phyloP scores from a whole-genome alignment of 1,140 invertebrate species.

The Charaxes varanes region DNA sequence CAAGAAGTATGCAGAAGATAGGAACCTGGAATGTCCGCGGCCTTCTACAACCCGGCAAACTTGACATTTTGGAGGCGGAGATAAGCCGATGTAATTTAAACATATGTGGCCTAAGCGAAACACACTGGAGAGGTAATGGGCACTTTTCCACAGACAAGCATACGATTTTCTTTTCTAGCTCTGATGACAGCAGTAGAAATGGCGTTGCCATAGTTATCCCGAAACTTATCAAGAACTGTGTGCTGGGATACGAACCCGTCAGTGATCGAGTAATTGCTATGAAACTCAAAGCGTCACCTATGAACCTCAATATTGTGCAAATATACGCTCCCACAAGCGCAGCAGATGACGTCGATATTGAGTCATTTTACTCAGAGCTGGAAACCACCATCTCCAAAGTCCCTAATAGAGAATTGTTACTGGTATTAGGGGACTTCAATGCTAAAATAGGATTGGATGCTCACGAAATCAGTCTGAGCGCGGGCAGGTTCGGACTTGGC shows the following conservation, averaged over 20 bases:
- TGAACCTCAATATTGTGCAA: slow-evolving; percentile 16
- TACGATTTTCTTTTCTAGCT: slow-evolving; percentile 9
- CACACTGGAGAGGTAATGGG: slow-evolving; percentile 9
- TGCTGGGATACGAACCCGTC: slow-evolving; percentile 16
- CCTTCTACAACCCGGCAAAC: slow-evolving; percentile 2
- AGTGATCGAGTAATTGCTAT: slow-evolving; percentile 11
- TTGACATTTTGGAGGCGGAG: slow-evolving; percentile 2
- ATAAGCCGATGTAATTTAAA: slow-evolving; percentile 9
- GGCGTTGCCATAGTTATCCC: slow-evolving; percentile 3
- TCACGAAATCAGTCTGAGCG: slow-evolving; percentile 5
- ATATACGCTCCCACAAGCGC: slow-evolving; percentile 20
- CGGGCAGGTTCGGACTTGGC: slow-evolving; percentile 17
- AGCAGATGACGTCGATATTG: slow-evolving; percentile 7
- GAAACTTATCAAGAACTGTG: slow-evolving; percentile 5
- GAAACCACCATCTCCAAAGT: slow-evolving; percentile 12
- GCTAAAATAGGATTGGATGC: slow-evolving; percentile 20
- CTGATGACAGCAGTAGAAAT: slow-evolving; percentile 3
- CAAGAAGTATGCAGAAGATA: slow-evolving; percentile 6
- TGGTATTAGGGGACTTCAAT: slow-evolving; percentile 22
- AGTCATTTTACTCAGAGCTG: slow-evolving; percentile 20
- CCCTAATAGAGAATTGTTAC: slow-evolving; percentile 18
- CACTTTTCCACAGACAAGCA: slow-evolving; percentile 9
- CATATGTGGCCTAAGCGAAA: slow-evolving; percentile 14
- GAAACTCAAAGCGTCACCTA: slow-evolving; percentile 12
- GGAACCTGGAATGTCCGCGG: slow-evolving; percentile 12